Percentiles rank a stretch among this genome's conserved stretches.
These are phyloP conservation scores for Itoplectis maculator DNA, from an alignment of 2,888 invertebrate genomes.

Conservation along the genomic window DNA sequence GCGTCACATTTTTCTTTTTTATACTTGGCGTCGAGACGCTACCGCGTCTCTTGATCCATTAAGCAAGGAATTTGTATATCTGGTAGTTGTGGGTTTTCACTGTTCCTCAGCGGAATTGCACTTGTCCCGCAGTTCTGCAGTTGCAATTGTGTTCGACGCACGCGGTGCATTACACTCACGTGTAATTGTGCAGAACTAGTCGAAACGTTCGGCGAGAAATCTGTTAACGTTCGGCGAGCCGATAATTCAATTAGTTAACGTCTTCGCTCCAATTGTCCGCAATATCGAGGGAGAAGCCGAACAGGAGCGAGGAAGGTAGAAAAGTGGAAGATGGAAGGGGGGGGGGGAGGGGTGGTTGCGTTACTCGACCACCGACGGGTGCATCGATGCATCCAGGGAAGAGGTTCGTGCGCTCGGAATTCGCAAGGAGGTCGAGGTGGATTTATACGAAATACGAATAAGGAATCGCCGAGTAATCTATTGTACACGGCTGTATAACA, in stretches of 20 bases:
- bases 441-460: conserved; percentile 5
- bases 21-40: too few relatives aligned
- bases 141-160: background rate
- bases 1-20: too few relatives aligned
- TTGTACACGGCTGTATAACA: background rate
- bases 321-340: background rate
- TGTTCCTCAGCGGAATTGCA: background rate
- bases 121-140: background rate
- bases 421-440: background rate
- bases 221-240: background rate
- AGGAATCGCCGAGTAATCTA: background rate
- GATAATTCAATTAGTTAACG: conserved; percentile 22
- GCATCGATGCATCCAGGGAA: conserved; percentile 7
- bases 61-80: too few relatives aligned
- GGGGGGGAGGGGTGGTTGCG: background rate
- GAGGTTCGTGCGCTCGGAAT: background rate
- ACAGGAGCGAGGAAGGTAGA: background rate
- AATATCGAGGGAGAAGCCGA: conserved; percentile 3
- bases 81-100: too few relatives aligned
- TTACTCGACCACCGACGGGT: conserved; percentile 9
- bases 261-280: background rate
- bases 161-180: background rate
- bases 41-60: too few relatives aligned
- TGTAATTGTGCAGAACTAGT: background rate
- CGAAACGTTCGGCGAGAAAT: background rate